Base-by-base conservation (phyloP, 1,140 invertebrate species). In the Schlechtendalia chinensis region DNA sequence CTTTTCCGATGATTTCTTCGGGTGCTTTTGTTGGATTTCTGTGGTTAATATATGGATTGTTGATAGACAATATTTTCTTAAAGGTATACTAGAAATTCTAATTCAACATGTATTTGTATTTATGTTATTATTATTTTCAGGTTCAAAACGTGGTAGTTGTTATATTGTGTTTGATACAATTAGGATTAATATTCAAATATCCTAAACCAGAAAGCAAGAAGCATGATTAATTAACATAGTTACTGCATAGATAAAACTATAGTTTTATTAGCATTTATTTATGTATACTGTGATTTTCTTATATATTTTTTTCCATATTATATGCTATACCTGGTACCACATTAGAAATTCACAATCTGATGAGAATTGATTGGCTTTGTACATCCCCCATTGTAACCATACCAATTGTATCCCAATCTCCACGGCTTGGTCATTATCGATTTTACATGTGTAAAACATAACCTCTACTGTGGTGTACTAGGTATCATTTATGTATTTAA, bases 41-140 rank as follows among this genome's bases (percentile, higher is more conserved):
- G 82, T 96, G 94, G 94, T 86, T 93, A 61, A 83, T 94, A 0
- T 95, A 95, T 85, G 94, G 93, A 14, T 87, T 93, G 77, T 91
- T 94, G 65, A 89, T 94, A 80, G 87, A 89, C 67, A 93, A 96
- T 85, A 84, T 86, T 81, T 94, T 94, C 85, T 88, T 95, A 83
- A 88, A 94, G 83, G 92, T 95, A 90, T 87, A 81, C 81, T 47
- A 61, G 79, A 61, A n/a, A 80, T 32, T 39, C 80, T 29, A 82
- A 84, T 87, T 87, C 75, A 83, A 27, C 17, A 27, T 50, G 12
- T 47, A 47, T 29, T 54, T 72, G 27, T 54, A 72, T 17, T 53
- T 29, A 32, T 19, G 6, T 29, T 19, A 12, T 79, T 79, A 50
- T 63, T 29, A 24, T 63, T 79, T 61, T 72, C 69, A 91, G 91